Evolutionary conservation across 2,113 vertebrate species (phyloP).

Genomic region (Brachyhypopomus gauderio): DNA sequence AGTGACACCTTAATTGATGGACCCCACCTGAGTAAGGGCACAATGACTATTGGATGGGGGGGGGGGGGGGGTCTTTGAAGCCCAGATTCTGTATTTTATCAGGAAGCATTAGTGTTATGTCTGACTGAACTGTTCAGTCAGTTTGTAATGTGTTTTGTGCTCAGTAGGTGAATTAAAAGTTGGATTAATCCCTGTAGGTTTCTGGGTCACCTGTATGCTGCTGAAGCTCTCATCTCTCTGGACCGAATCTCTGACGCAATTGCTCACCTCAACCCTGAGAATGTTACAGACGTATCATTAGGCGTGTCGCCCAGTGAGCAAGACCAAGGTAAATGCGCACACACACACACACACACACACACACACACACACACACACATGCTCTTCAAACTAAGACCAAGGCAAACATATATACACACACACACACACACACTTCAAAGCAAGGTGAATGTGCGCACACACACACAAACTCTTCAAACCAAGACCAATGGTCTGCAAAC

Average conservation of each 20-base stretch:
- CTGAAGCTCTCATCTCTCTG: conserved; percentile 96
- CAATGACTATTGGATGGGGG: conserved; percentile 7
- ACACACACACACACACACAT: not conserved
- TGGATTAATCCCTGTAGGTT: conserved; percentile 77
- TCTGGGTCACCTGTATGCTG: conserved; percentile 95
- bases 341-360: too few relatives aligned
- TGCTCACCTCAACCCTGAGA: conserved; percentile 94
- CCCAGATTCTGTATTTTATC: not conserved
- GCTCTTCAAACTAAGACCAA: not conserved
- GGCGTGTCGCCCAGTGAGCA: conserved; percentile 90
- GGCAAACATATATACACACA: too few relatives aligned
- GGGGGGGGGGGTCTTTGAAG: too few relatives aligned
- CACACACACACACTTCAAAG: not conserved
- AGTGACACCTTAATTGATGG: conserved; percentile 16
- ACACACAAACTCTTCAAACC: not conserved
- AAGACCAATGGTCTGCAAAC: too few relatives aligned
- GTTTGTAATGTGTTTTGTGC: conserved; percentile 28
- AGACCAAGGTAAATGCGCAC: conserved; percentile 86
- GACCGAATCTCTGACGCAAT: conserved; percentile 98
- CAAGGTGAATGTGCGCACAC: too few relatives aligned
- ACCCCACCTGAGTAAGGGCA: not conserved
- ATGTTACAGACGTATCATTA: conserved; percentile 93
- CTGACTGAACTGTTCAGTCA: not conserved
- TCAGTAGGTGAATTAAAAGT: conserved; percentile 28
- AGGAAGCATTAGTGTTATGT: not conserved